Conservation (phyloP, 2,888 invertebrate species). For the Standfussiana lucernea region DNA sequence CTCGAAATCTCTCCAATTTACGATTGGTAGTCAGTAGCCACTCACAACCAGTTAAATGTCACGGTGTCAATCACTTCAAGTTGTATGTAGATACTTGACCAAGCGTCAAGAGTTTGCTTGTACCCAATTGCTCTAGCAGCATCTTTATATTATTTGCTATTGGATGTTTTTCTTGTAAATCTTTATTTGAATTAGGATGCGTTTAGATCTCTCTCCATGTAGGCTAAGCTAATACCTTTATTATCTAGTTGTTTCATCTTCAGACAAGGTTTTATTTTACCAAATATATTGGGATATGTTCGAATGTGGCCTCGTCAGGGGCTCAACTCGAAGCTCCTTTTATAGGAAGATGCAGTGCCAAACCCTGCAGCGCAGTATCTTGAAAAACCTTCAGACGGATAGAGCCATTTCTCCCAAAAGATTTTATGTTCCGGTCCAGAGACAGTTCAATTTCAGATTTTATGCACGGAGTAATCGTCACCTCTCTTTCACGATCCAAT, state of each 20-base stretch:
- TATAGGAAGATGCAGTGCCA: neutral
- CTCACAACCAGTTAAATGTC: slow-evolving; percentile 52
- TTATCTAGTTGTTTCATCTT: neutral
- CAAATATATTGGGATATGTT: neutral
- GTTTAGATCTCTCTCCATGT: slow-evolving; percentile 1
- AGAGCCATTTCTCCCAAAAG: neutral
- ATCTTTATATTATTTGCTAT: slow-evolving; percentile 15
- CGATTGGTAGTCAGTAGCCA: slow-evolving; percentile 10
- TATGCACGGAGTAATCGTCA: neutral
- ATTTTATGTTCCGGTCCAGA: no score
- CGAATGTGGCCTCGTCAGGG: neutral
- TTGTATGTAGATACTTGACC: slow-evolving; percentile 46
- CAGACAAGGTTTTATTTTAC: neutral
- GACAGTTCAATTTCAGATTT: neutral
- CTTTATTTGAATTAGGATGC: slow-evolving; percentile 20
- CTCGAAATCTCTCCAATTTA: slow-evolving; percentile 43
- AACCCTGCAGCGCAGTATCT: neutral
- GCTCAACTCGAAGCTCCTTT: neutral
- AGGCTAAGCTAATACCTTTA: slow-evolving; percentile 15
- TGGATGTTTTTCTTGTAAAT: slow-evolving; percentile 23
- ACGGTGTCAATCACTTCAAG: slow-evolving; percentile 42
- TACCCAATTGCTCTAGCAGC: slow-evolving; percentile 25
- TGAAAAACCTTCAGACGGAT: neutral
- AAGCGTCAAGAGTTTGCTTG: slow-evolving; percentile 26
- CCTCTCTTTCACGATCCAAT: neutral